These are phyloP conservation scores for Brienomyrus brachyistius DNA, from an alignment of 2,113 vertebrate species.

Conservation along the genomic window DNA sequence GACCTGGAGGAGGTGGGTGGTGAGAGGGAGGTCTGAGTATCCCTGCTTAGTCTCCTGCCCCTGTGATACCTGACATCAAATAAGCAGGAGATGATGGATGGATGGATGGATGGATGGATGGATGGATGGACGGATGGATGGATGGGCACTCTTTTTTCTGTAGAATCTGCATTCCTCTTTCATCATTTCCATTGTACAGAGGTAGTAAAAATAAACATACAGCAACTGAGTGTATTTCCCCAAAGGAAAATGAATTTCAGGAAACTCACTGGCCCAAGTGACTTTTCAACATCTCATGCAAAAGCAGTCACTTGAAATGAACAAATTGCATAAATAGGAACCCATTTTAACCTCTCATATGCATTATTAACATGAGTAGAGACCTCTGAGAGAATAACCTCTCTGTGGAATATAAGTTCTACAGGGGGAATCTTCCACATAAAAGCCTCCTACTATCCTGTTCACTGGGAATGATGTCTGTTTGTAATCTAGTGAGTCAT, in stretches of 20 bases:
- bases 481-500: slow-evolving; percentile 25
- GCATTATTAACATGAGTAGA: slow-evolving; percentile 19
- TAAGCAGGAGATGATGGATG: too few relatives aligned
- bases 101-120: too few relatives aligned
- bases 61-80: not conserved
- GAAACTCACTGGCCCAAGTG: not conserved
- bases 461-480: slow-evolving; percentile 19
- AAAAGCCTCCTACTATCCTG: slow-evolving; percentile 21
- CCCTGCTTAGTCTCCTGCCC: too few relatives aligned
- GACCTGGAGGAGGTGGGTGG: too few relatives aligned
- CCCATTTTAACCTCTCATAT: not conserved
- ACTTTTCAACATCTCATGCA: not conserved
- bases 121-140: not conserved
- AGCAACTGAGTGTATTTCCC: not conserved
- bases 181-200: not conserved
- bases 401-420: slow-evolving; percentile 12
- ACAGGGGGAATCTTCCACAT: slow-evolving; percentile 27
- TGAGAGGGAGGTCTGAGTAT: too few relatives aligned
- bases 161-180: not conserved
- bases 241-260: not conserved
- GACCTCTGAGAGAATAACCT: slow-evolving; percentile 12
- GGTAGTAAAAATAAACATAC: not conserved
- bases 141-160: not conserved
- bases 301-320: not conserved
- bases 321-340: not conserved